These are phyloP conservation scores for Anoncus sp. DNA, from an alignment of 2,888 invertebrate species.

Conservation along the genomic window DNA sequence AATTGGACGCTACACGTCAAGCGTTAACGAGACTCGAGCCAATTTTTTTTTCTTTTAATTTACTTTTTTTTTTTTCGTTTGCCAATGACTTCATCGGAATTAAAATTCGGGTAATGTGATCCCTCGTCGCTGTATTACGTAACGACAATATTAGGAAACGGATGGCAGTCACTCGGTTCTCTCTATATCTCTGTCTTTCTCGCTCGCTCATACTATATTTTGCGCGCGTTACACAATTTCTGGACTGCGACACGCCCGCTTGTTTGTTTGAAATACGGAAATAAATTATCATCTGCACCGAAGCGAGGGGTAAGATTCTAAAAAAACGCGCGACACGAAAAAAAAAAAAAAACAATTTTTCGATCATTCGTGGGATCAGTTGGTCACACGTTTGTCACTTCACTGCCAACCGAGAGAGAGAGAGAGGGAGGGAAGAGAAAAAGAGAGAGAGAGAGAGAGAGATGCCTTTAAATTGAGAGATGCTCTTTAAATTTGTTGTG, in stretches of 20 bases:
- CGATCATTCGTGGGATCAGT: slow-evolving; percentile 14
- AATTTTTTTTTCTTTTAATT: slow-evolving; percentile 3
- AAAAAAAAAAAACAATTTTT: background rate
- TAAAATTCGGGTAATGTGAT: slow-evolving; percentile 63
- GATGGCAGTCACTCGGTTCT: slow-evolving; percentile 34
- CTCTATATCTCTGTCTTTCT: slow-evolving; percentile 4
- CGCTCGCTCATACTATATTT: slow-evolving; percentile 31
- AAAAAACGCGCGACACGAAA: slow-evolving; percentile 9
- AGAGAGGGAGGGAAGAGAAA: slow-evolving; percentile 10
- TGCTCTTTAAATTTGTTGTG: slow-evolving; percentile 18
- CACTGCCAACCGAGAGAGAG: slow-evolving; percentile 7
- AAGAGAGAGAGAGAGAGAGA: slow-evolving; percentile 1
- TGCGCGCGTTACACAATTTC: slow-evolving; percentile 53
- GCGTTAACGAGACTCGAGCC: slow-evolving; percentile 9
- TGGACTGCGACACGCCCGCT: slow-evolving; percentile 12
- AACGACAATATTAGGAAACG: slow-evolving; percentile 63
- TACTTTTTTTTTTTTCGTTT: slow-evolving; percentile 21
- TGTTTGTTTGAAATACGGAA: slow-evolving; percentile 56
- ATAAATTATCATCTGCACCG: slow-evolving; percentile 35
- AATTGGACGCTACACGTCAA: background rate
- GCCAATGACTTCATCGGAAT: slow-evolving; percentile 47
- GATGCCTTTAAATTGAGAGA: slow-evolving; percentile 1
- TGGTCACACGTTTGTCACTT: slow-evolving; percentile 13
- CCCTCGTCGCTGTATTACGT: slow-evolving; percentile 52
- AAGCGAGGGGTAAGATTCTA: background rate